These are phyloP conservation scores for Nyctibius grandis DNA, from an alignment of 2,797 vertebrate genomes.

Conservation along the genomic window DNA sequence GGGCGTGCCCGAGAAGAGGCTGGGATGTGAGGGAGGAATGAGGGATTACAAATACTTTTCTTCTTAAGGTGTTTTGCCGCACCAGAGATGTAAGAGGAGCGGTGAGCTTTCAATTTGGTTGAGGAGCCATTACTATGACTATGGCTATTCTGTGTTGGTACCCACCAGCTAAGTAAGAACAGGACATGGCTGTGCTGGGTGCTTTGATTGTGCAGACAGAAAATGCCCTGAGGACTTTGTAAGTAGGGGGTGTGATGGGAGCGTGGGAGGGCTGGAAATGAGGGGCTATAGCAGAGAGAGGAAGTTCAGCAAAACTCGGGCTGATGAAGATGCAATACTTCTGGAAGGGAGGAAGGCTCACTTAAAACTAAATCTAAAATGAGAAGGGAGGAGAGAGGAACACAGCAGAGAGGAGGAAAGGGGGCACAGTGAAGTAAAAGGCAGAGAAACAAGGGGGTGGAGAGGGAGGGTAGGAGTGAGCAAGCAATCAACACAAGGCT, in stretches of 20 bases:
- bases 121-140: not conserved
- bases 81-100: not conserved
- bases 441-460: not conserved
- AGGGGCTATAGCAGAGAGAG: not conserved
- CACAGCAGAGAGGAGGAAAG: not conserved
- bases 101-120: not conserved
- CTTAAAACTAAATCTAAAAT: not conserved
- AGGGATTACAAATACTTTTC: not conserved
- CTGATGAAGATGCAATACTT: not conserved
- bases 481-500: not conserved
- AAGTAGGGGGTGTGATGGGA: not conserved
- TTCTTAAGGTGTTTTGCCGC: not conserved
- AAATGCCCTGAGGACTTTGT: not conserved
- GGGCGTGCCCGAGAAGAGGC: not conserved
- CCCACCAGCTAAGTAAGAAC: not conserved
- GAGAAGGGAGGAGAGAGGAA: not conserved
- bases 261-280: not conserved
- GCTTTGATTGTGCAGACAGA: not conserved
- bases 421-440: not conserved
- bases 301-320: not conserved
- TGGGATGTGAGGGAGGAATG: not conserved
- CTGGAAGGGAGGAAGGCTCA: not conserved
- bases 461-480: not conserved
- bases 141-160: not conserved
- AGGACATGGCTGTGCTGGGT: not conserved